Percentiles rank a stretch among this genome's conserved stretches.
Evolutionary conservation across 2,888 invertebrate genomes (phyloP).

Genomic region (Drosophila lutescens): DNA sequence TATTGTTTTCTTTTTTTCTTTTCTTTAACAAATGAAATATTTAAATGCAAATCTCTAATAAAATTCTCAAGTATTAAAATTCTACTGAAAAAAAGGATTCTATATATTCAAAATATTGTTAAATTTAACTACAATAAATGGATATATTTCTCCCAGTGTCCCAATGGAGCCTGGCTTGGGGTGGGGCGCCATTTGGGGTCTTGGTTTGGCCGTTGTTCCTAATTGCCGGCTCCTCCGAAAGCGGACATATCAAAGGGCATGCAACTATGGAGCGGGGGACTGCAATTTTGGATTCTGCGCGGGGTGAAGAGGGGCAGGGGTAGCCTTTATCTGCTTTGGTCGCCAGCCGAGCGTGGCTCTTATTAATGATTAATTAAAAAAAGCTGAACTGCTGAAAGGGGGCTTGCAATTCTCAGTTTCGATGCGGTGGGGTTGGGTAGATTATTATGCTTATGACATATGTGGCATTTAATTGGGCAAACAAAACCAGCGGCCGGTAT

Average conservation of each 20-base stretch:
- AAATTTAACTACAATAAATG: no score
- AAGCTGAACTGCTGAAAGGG: constrained; percentile 48
- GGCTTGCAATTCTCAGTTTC: not conserved
- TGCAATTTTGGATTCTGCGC: constrained; percentile 62
- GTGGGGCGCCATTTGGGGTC: constrained; percentile 10
- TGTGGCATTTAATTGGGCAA: constrained; percentile 77
- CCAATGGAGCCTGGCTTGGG: constrained; percentile 15
- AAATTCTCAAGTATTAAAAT: no score
- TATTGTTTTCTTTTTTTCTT: no score
- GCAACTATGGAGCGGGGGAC: constrained; percentile 8
- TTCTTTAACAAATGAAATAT: no score
- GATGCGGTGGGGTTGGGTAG: no score
- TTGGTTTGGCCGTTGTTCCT: constrained; percentile 25
- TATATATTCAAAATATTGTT: no score
- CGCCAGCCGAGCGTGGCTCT: constrained; percentile 63
- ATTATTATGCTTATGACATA: constrained; percentile 64
- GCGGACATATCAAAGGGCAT: constrained; percentile 35
- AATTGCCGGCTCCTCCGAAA: constrained; percentile 26
- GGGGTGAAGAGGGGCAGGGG: constrained; percentile 20
- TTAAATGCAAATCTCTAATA: no score
- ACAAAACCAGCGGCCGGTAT: constrained; percentile 62
- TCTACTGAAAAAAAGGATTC: no score
- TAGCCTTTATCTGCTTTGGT: constrained; percentile 50
- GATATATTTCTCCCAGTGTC: constrained; percentile 1
- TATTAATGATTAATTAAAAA: constrained; percentile 78